Evolutionary conservation across 2,888 invertebrate genomes (phyloP).

Genomic region (Celastrina argiolus): DNA sequence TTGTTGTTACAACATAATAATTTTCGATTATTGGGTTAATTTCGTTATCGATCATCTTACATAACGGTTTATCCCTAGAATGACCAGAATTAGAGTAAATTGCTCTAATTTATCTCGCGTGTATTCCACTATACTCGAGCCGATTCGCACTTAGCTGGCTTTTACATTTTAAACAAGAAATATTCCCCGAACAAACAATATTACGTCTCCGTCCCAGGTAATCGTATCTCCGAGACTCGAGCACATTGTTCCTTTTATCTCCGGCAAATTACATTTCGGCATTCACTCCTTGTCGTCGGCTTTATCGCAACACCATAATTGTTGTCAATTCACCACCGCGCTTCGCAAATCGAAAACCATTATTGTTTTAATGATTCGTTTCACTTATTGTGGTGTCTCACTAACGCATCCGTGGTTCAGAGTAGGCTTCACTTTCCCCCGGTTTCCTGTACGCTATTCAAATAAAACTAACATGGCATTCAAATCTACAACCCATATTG

Average conservation of each 20-base stretch:
- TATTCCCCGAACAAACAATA: constrained; percentile 39
- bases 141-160: not conserved
- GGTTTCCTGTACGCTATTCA: too few relatives aligned
- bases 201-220: constrained; percentile 32
- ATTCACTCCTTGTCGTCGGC: constrained; percentile 26
- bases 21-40: not conserved
- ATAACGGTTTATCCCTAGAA: not conserved
- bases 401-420: too few relatives aligned
- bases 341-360: not conserved
- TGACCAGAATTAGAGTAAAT: not conserved
- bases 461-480: too few relatives aligned
- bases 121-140: not conserved
- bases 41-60: not conserved
- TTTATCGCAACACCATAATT: constrained; percentile 26
- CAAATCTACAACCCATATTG: too few relatives aligned
- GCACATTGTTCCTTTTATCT: constrained; percentile 58
- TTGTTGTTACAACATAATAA: too few relatives aligned
- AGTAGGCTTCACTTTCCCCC: too few relatives aligned
- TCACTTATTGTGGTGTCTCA: not conserved
- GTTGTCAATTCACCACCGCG: constrained; percentile 9
- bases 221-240: constrained; percentile 34
- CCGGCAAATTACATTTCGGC: constrained; percentile 52
- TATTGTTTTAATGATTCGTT: not conserved
- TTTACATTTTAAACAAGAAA: not conserved
- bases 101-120: not conserved